Conservation (phyloP, 2,113 vertebrate species). For the Atlantisia rogersi region DNA sequence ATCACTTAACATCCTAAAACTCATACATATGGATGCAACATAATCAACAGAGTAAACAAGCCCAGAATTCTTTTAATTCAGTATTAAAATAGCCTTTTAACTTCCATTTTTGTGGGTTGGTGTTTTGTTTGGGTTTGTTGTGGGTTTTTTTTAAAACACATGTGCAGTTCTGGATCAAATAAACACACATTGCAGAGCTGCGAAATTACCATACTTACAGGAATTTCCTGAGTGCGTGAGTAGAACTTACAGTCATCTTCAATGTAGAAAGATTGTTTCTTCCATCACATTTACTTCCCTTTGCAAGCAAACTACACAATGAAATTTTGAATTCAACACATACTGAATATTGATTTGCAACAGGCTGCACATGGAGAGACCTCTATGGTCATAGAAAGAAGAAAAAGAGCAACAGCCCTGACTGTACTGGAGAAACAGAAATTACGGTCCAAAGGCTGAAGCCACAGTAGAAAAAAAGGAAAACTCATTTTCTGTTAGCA, state of each 20-base stretch:
- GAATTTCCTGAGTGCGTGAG: not conserved
- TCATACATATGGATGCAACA: not conserved
- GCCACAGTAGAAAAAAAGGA: not conserved
- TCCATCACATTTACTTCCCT: not conserved
- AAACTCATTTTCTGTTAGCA: not conserved
- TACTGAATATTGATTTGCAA: not conserved
- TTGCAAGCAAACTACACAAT: not conserved
- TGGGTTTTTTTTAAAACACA: not conserved
- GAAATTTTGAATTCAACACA: not conserved
- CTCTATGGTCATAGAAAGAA: accelerated
- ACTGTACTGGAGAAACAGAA: not conserved
- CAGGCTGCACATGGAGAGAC: not conserved
- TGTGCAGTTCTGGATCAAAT: not conserved
- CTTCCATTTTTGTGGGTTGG: not conserved
- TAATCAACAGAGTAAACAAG: not conserved
- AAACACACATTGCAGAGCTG: not conserved
- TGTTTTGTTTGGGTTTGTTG: too few species aligned
- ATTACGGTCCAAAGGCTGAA: not conserved
- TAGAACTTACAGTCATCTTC: not conserved
- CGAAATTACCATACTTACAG: not conserved
- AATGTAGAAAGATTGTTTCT: not conserved
- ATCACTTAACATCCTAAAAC: not conserved
- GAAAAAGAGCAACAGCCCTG: not conserved
- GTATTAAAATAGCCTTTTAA: not conserved
- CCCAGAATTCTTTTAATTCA: not conserved